phyloP scores from a whole-genome alignment of 1,140 invertebrate species.

The Amphibalanus amphitrite region DNA sequence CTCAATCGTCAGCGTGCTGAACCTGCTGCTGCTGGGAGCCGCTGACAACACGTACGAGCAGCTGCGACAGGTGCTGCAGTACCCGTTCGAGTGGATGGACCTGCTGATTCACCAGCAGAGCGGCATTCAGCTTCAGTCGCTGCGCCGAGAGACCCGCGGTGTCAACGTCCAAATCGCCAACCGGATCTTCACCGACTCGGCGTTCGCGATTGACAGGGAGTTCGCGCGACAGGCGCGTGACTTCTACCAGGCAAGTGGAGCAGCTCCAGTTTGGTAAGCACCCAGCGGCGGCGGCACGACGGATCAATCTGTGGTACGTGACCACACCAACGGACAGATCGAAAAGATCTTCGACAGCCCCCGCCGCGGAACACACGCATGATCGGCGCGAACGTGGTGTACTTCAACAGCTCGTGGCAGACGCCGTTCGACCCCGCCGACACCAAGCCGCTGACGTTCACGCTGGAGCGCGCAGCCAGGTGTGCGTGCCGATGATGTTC shows the following conservation, averaged over 20 bases:
- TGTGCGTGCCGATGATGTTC: slow-evolving; percentile 45
- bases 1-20: slow-evolving; percentile 53
- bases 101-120: slow-evolving; percentile 11
- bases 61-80: slow-evolving; percentile 18
- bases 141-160: not conserved
- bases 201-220: slow-evolving; percentile 5
- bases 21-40: slow-evolving; percentile 36
- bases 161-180: slow-evolving; percentile 13
- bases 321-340: slow-evolving; percentile 50
- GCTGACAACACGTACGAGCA: slow-evolving; percentile 19
- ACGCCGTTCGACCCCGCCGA: slow-evolving; percentile 37
- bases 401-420: slow-evolving; percentile 69
- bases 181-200: slow-evolving; percentile 13
- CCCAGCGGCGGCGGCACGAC: slow-evolving; percentile 29
- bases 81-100: slow-evolving; percentile 10
- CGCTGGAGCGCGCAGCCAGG: slow-evolving; percentile 25
- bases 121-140: slow-evolving; percentile 7
- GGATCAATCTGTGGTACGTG: slow-evolving; percentile 51
- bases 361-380: slow-evolving; percentile 35
- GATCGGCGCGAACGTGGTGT: slow-evolving; percentile 62
- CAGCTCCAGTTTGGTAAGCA: slow-evolving; percentile 39
- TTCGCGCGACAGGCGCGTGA: slow-evolving; percentile 17
- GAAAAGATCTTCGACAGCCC: slow-evolving; percentile 30
- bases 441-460: slow-evolving; percentile 40
- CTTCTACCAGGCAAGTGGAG: slow-evolving; percentile 40